These are phyloP conservation scores for Aplysia californica DNA, from an alignment of 1,140 invertebrate genomes.

Conservation along the genomic window DNA sequence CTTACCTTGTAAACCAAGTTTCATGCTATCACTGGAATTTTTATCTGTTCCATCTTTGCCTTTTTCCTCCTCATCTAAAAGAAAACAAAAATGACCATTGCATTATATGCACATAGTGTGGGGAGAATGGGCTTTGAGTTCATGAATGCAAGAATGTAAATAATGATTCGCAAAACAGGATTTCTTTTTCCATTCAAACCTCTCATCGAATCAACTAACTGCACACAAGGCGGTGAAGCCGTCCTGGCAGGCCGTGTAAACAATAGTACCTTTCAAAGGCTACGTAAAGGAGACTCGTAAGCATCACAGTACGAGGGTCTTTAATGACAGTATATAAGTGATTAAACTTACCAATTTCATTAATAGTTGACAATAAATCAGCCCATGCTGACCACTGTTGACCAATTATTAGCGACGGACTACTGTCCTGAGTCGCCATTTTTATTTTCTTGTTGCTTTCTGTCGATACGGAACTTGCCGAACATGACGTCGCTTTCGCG, in stretches of 20 bases:
- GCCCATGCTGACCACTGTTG: constrained; percentile 66
- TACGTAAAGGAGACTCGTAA: too few relatives aligned
- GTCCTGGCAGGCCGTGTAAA: constrained; percentile 21
- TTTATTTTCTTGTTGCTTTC: constrained; percentile 68
- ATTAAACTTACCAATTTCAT: constrained; percentile 44
- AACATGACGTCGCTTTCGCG: constrained; percentile 64
- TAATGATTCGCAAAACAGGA: too few relatives aligned
- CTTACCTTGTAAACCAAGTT: constrained; percentile 39
- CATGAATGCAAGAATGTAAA: too few relatives aligned
- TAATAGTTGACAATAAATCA: constrained; percentile 45
- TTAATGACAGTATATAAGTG: too few relatives aligned
- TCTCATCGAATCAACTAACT: too few relatives aligned
- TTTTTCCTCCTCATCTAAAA: constrained; percentile 40
- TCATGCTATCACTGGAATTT: constrained; percentile 62
- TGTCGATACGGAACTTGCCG: constrained; percentile 60
- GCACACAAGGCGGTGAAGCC: not conserved
- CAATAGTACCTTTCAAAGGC: too few relatives aligned
- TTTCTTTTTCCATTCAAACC: too few relatives aligned
- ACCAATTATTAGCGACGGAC: constrained; percentile 67
- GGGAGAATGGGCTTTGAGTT: not conserved
- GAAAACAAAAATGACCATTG: not conserved
- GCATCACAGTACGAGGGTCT: too few relatives aligned
- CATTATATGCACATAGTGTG: not conserved
- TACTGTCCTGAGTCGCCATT: constrained; percentile 69
- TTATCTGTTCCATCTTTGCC: constrained; percentile 40